Evolutionary conservation across 2,113 vertebrate genomes (phyloP), one percentile per base, ranked within the genome.

Genomic region (Cygnus atratus): DNA sequence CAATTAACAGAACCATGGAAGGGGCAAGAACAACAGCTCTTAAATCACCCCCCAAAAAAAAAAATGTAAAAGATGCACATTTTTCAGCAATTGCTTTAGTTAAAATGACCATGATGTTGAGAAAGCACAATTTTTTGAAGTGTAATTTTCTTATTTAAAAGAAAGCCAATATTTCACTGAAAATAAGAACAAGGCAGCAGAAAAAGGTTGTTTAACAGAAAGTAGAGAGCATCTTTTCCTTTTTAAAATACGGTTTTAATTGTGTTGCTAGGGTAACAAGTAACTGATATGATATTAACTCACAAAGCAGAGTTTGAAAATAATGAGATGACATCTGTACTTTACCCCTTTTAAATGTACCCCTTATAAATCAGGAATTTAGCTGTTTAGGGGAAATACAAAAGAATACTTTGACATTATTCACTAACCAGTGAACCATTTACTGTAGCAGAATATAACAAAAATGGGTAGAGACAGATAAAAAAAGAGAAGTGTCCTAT

Each of bases 201-300:
- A 50, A 22, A 87, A 87, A 3, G 29, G 18, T 35, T 90, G 44
- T 31, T 72, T 37, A 48, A 68, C 31, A 88, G 44, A 81, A 93
- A 92, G 10, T 3, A 55, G 17, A 46, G 15, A 44, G 13, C 14
- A 7, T 29, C 11, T 78, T 84, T 65, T 75, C 54, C 52, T 68
- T 82, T 91, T 35, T 46, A 84, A 92, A 93, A 68, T 58, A 72
- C 17, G 13, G 8, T 84, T 95, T 83, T 75, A 91, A 78, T 89
- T 92, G 77, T 68, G 52, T 78, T 93, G 62, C 54, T 95, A 87
- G 83, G 72, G 65, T 26, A 93, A 78, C 73, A 92, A 88, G 76
- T 67, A 92, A 74, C 50, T 10, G 37, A 26, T 41, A 58, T 28
- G 10, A 44, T 65, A 87, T 79, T 90, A 78, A 70, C 13, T 78